phyloP scores from a whole-genome alignment of 2,113 vertebrate genomes.

The Epinephelus cyanopodus region DNA sequence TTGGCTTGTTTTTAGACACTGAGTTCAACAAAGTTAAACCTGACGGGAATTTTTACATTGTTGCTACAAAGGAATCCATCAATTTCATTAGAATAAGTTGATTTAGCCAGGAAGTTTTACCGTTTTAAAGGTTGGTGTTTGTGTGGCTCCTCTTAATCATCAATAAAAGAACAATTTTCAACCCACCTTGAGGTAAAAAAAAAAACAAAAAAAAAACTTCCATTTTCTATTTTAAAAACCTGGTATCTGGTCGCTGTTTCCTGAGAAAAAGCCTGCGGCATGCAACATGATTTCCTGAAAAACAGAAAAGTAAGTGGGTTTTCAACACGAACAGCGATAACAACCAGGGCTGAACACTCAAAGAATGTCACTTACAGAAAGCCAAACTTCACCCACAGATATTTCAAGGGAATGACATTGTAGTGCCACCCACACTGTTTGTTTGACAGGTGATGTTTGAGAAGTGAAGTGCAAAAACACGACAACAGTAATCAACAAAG shows the following conservation, averaged over 20 bases:
- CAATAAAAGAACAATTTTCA: not conserved
- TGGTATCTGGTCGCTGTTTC: not conserved
- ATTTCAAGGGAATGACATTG: constrained; percentile 1
- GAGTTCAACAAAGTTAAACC: not conserved
- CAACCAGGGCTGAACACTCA: not conserved
- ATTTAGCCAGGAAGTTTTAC: not conserved
- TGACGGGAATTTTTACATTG: not conserved
- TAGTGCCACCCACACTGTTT: constrained; percentile 11
- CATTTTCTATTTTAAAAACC: not conserved
- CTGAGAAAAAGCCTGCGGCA: not conserved
- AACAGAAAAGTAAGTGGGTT: not conserved
- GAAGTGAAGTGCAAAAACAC: constrained; percentile 5
- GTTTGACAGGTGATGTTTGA: constrained; percentile 30
- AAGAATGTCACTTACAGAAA: not conserved
- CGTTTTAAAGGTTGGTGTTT: not conserved
- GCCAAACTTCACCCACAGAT: constrained; percentile 12
- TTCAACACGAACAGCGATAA: not conserved
- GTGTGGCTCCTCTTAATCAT: not conserved
- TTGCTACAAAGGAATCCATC: not conserved
- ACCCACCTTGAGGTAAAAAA: not conserved
- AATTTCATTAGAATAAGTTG: not conserved
- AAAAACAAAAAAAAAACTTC: not conserved
- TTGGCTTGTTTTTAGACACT: not conserved
- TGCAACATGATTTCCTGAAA: not conserved
- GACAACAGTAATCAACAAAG: constrained; percentile 11